Evolutionary conservation across 2,113 vertebrate species (phyloP).

Genomic region (cat (Felis catus)): DNA sequence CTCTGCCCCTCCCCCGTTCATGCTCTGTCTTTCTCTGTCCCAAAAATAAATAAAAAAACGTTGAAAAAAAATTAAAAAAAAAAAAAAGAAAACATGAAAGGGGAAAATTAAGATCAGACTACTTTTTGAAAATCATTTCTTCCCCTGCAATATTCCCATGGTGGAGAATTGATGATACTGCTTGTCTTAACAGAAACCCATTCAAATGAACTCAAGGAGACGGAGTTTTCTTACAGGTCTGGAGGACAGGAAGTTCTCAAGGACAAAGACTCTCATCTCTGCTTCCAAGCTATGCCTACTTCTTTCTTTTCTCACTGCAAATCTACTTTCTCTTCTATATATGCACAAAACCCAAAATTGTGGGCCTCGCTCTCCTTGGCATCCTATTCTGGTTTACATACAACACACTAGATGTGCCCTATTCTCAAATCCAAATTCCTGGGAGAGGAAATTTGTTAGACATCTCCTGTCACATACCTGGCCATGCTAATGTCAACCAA

Average conservation of each 20-base stretch:
- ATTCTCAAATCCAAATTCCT: not conserved
- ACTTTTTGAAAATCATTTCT: not conserved
- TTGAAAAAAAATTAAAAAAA: too few species aligned
- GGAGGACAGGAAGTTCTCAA: not conserved
- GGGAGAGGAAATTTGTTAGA: not conserved
- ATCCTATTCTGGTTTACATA: conserved; percentile 11
- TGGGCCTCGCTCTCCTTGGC: not conserved
- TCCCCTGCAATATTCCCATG: not conserved
- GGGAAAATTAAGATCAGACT: not conserved
- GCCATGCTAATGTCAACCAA: not conserved
- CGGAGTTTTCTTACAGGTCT: not conserved
- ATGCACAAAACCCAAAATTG: not conserved
- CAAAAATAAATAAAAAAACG: too few species aligned
- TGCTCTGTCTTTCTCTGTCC: too few species aligned
- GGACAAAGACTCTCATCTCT: not conserved
- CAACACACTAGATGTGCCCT: not conserved
- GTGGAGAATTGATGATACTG: not conserved
- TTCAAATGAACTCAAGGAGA: not conserved
- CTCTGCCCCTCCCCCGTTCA: too few species aligned
- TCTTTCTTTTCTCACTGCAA: not conserved
- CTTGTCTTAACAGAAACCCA: conserved; percentile 33
- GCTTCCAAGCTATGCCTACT: not conserved
- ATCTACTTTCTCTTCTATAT: conserved; percentile 9
- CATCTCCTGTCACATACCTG: not conserved
- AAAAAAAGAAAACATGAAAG: not conserved